Percentiles rank a stretch among this genome's conserved stretches.
phyloP scores from a whole-genome alignment of 2,797 vertebrate species.

The Tenualosa thibaudeaui region DNA sequence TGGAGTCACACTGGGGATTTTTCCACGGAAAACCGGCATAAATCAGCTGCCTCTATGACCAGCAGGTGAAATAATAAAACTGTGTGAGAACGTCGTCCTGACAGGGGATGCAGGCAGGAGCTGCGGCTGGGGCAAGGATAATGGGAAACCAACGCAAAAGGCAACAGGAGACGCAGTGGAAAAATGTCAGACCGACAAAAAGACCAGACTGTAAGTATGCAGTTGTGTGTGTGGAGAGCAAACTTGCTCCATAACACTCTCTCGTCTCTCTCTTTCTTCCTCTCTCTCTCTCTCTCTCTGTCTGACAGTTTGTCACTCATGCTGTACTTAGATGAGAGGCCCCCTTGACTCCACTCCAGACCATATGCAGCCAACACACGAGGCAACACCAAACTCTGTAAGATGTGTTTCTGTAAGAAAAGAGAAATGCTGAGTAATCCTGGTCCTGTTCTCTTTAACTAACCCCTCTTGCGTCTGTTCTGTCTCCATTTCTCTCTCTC shows the following conservation, averaged over 20 bases:
- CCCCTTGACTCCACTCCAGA: neutral
- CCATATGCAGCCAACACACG: neutral
- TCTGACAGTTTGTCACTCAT: neutral
- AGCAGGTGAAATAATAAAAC: constrained; percentile 68
- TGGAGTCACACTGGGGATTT: constrained; percentile 33
- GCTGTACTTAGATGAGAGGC: constrained; percentile 1
- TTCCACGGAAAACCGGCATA: constrained; percentile 49
- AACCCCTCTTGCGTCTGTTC: constrained; percentile 31
- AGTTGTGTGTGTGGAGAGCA: constrained; percentile 33
- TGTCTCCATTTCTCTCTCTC: neutral
- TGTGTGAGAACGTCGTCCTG: constrained; percentile 44
- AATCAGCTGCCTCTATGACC: constrained; percentile 60
- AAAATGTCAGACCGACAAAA: constrained; percentile 50
- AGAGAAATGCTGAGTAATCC: neutral
- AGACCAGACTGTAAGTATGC: constrained; percentile 39
- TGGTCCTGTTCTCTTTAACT: neutral
- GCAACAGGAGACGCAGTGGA: constrained; percentile 55
- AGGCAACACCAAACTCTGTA: neutral
- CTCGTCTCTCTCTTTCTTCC: constrained; percentile 9
- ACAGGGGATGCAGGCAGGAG: constrained; percentile 23
- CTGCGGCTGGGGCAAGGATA: constrained; percentile 34
- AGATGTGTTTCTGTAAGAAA: neutral
- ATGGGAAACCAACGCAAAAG: constrained; percentile 34
- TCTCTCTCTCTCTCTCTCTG: constrained; percentile 29
- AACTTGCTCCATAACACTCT: constrained; percentile 24